A percentile compares a stretch with the other conserved stretches of the same genome.
Conservation (phyloP, 2,888 invertebrate genomes). For the Heliothis peltigera region DNA sequence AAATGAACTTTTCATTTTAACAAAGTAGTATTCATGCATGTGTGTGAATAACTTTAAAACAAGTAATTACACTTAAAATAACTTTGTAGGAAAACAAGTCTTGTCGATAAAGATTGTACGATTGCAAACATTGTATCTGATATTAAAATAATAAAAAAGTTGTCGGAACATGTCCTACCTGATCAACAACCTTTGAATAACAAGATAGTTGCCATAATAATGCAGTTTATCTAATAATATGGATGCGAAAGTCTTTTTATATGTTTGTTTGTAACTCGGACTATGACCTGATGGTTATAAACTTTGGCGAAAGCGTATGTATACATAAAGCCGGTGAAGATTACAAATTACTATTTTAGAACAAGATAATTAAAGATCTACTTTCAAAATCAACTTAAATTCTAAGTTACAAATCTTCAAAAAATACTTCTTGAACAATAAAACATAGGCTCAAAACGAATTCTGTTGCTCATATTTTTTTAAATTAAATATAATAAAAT, state of each 20-base stretch:
- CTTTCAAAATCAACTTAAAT: no score
- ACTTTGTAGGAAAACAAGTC: constrained; percentile 56
- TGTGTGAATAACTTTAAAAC: constrained; percentile 61
- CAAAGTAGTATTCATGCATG: constrained; percentile 61
- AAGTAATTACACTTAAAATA: constrained; percentile 65
- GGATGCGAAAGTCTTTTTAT: constrained; percentile 26
- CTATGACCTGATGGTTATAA: constrained; percentile 1
- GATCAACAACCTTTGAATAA: constrained; percentile 41
- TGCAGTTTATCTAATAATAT: constrained; percentile 62
- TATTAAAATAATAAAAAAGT: constrained; percentile 57
- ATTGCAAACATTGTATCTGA: constrained; percentile 58
- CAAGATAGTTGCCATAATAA: constrained; percentile 42
- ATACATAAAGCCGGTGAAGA: neutral
- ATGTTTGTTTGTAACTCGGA: constrained; percentile 31
- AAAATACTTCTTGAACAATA: no score
- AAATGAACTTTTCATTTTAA: constrained; percentile 46
- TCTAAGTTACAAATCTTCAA: no score
- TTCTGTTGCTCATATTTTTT: no score
- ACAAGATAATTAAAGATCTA: neutral
- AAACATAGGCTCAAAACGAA: no score
- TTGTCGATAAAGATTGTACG: constrained; percentile 56
- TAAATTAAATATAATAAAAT: no score
- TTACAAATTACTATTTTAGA: neutral
- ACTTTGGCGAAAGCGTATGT: constrained; percentile 15
- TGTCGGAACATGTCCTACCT: constrained; percentile 44